Evolutionary conservation across 2,113 vertebrate species (phyloP).

Genomic region (Boulengeromyrus knoepffleri): DNA sequence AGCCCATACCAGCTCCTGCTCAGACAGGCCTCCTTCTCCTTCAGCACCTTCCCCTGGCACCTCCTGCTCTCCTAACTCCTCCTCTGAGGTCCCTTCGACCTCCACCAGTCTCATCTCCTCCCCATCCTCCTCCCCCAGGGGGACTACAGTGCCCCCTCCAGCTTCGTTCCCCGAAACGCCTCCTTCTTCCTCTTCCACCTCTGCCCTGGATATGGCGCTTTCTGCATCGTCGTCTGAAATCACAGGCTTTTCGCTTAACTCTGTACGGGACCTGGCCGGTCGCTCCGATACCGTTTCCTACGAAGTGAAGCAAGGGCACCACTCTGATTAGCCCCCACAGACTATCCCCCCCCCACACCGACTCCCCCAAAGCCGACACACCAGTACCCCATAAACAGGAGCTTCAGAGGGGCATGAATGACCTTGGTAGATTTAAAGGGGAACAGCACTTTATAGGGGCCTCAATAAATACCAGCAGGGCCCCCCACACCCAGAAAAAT

Average conservation of each 20-base stretch:
- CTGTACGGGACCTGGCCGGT: slow-evolving; percentile 25
- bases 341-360: not conserved
- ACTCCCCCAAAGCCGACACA: not conserved
- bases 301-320: slow-evolving; percentile 24
- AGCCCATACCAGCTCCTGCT: slow-evolving; percentile 15
- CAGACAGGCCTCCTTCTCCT: not conserved
- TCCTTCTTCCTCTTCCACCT: slow-evolving; percentile 22
- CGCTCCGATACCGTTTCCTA: slow-evolving; percentile 46
- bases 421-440: not conserved
- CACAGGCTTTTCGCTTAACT: slow-evolving; percentile 26
- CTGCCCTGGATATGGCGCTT: not conserved
- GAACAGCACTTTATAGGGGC: not conserved
- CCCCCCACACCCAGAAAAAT: not conserved
- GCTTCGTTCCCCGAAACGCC: slow-evolving; percentile 25
- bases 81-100: slow-evolving; percentile 6
- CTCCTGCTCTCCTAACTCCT: slow-evolving; percentile 38
- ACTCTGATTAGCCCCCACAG: not conserved
- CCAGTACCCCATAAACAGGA: slow-evolving; percentile 25
- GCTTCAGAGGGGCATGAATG: not conserved
- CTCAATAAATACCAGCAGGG: not conserved
- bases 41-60: slow-evolving; percentile 26
- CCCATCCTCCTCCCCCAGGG: slow-evolving; percentile 14
- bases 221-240: slow-evolving; percentile 27
- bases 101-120: slow-evolving; percentile 17
- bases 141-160: not conserved